Base-by-base conservation (phyloP, 2,888 invertebrate genomes). In the Spodoptera littoralis region DNA sequence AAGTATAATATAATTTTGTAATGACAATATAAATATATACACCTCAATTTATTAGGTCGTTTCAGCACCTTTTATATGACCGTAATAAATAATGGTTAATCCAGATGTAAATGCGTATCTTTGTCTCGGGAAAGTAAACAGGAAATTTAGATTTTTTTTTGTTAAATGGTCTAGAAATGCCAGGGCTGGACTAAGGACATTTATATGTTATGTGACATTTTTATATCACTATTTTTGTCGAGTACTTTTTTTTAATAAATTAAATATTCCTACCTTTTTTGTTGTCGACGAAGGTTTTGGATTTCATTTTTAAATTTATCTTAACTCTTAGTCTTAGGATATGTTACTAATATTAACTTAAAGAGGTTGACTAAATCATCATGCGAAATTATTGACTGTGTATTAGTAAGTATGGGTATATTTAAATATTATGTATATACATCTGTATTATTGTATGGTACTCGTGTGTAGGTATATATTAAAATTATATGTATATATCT, bases 11-110 rank as follows among this genome's bases (percentile, higher is more conserved):
- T 72, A 77, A 77, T 77, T 74, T 70, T 57, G 46, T 68, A 78
- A 80, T 77, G 75, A 74, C 70, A 80, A 70, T 70, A 70, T 77
- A 70, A 77, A 70, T 73, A 77, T 36, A 74, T 66, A 70, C 53
- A 65, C 52, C 65, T 75, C 70, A 63, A 67, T 76, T 70, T 70
- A 70, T 70, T 46, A 49, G 46, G 64, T 65, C 61, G 41, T 70
- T 80, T 76, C 69, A 71, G 60, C 81, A 76, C 82, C 80, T 83
- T 81, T 81, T 80, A 73, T 77, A 73, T 80, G 74, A 73, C 77
- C 77, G 71, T 77, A 75, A 84, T 83, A 82, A 82, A 84, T 83
- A 71, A 77, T 63, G 73, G 68, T 79, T 84, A 77, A 84, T 83
- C 77, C 79, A 51, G 64, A 71, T 69, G 72, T 75, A 77, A 81